Percentiles rank a stretch among this genome's conserved stretches.
Evolutionary conservation across 2,113 vertebrate genomes (phyloP).

Genomic region (Crotalus viridis): DNA sequence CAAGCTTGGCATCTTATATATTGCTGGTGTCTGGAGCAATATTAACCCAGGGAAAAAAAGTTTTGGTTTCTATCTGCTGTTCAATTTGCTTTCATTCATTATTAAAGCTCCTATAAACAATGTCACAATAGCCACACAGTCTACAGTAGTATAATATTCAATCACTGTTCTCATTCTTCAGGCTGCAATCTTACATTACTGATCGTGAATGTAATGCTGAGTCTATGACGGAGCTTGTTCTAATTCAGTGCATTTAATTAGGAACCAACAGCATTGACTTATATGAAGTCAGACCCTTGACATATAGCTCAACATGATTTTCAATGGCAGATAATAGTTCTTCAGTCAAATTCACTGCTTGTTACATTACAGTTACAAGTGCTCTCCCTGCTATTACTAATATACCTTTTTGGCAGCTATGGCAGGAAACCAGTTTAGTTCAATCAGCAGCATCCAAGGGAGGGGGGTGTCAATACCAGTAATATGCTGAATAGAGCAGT

Average conservation of each 20-base stretch:
- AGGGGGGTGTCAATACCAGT: neutral
- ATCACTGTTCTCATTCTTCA: neutral
- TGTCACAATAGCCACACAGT: neutral
- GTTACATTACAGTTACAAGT: neutral
- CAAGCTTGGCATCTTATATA: conserved; percentile 16
- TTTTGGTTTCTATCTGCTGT: neutral
- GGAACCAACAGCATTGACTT: neutral
- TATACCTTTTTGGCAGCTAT: neutral
- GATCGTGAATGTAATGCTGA: neutral
- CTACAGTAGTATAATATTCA: rapidly evolving
- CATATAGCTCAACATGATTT: neutral
- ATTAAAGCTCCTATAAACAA: neutral
- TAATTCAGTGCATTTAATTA: neutral
- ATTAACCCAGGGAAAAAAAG: neutral
- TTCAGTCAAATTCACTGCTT: neutral
- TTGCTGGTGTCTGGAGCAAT: conserved; percentile 1
- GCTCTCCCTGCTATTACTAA: neutral
- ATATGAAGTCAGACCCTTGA: neutral
- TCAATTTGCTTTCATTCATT: conserved; percentile 9
- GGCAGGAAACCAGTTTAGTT: neutral
- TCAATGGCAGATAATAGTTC: neutral
- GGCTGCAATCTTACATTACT: neutral
- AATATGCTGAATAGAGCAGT: neutral
- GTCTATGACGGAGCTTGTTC: neutral
- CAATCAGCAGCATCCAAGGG: neutral